Evolutionary conservation across 2,113 vertebrate species (phyloP).

Genomic region (Australoheros scitulus): DNA sequence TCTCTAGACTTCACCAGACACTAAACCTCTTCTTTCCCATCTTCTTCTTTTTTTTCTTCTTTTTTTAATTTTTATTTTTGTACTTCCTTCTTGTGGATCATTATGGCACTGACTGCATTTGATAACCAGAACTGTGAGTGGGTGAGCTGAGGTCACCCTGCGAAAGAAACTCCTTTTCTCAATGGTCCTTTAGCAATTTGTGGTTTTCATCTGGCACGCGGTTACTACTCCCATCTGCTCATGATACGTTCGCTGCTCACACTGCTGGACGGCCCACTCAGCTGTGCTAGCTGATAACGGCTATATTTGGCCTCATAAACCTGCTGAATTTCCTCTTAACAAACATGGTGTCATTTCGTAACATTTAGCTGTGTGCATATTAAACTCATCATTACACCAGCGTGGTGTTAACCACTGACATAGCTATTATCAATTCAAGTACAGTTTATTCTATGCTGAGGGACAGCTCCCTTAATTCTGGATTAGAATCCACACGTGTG

Average conservation of each 20-base stretch:
- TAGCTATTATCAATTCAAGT: background rate
- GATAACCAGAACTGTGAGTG: conserved; percentile 55
- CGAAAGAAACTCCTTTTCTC: conserved; percentile 36
- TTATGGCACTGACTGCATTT: conserved; percentile 18
- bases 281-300: conserved; percentile 68
- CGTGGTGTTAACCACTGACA: background rate
- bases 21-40: conserved; percentile 29
- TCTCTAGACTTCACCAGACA: conserved; percentile 23
- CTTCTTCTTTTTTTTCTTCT: background rate
- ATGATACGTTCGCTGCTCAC: conserved; percentile 11
- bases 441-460: background rate
- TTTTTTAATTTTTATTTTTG: background rate
- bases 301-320: conserved; percentile 67
- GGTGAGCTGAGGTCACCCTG: conserved; percentile 54
- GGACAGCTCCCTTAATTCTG: background rate
- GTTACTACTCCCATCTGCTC: conserved; percentile 48
- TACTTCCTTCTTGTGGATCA: conserved; percentile 32
- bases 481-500: background rate
- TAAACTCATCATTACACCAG: background rate
- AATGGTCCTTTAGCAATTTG: conserved; percentile 34
- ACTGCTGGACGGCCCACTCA: conserved; percentile 49
- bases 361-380: background rate
- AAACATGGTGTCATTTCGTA: background rate
- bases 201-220: conserved; percentile 62
- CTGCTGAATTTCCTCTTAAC: background rate